These are phyloP conservation scores for Eueremaeus valkanovi DNA, from an alignment of 2,888 invertebrate genomes.

Conservation along the genomic window DNA sequence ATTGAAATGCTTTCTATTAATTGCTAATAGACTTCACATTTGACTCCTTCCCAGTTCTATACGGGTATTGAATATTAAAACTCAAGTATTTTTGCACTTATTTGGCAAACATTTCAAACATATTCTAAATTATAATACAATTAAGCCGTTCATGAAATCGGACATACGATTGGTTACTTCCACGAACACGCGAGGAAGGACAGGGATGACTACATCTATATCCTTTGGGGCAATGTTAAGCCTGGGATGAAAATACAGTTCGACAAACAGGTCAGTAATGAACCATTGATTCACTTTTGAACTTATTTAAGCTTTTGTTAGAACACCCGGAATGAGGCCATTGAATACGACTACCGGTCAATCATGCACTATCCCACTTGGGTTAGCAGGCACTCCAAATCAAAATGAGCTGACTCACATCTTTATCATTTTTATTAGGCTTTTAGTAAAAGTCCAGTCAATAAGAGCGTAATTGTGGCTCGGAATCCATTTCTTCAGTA, in stretches of 20 bases:
- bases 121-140: no score
- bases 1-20: not conserved
- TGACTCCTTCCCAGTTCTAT: slow-evolving; percentile 20
- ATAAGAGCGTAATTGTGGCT: slow-evolving; percentile 41
- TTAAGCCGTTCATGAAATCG: slow-evolving; percentile 45
- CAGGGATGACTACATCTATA: slow-evolving; percentile 43
- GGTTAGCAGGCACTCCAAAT: slow-evolving; percentile 41
- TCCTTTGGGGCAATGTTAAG: slow-evolving; percentile 46
- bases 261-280: slow-evolving; percentile 3
- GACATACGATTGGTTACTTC: slow-evolving; percentile 45
- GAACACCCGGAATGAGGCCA: slow-evolving; percentile 28
- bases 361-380: slow-evolving; percentile 46
- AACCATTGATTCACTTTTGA: not conserved
- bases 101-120: not conserved
- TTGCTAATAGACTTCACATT: not conserved
- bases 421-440: not conserved
- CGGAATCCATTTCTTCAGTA: slow-evolving; percentile 43
- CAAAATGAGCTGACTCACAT: no score
- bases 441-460: slow-evolving; percentile 43
- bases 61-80: not conserved
- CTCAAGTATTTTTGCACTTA: not conserved
- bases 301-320: not conserved
- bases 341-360: slow-evolving; percentile 45
- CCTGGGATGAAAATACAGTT: slow-evolving; percentile 44
- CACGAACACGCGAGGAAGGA: slow-evolving; percentile 45